Evolutionary conservation across 2,113 vertebrate genomes (phyloP).

Genomic region (Otolemur garnettii): DNA sequence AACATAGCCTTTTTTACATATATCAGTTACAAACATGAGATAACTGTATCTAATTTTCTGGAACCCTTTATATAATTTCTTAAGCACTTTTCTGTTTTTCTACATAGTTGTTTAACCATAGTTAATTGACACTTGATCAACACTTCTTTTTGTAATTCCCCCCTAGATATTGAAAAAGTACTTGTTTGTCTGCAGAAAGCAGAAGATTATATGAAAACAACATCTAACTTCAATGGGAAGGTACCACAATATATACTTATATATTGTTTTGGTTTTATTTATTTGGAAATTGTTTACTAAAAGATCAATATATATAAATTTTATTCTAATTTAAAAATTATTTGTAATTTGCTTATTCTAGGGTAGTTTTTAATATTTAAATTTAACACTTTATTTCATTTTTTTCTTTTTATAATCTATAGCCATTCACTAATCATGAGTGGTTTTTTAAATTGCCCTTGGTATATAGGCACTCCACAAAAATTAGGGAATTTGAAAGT

Average conservation of each 20-base stretch:
- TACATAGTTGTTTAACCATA: conserved; percentile 1
- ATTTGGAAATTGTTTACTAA: conserved; percentile 38
- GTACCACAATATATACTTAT: conserved; percentile 82
- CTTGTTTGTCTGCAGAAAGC: conserved; percentile 93
- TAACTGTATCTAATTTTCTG: conserved; percentile 3
- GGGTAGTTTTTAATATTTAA: neutral
- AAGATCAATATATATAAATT: neutral
- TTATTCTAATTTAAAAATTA: conserved; percentile 49
- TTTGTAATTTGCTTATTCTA: conserved; percentile 36
- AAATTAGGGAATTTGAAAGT: conserved; percentile 44
- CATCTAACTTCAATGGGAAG: conserved; percentile 92
- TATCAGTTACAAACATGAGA: neutral
- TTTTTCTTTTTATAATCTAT: too few species aligned
- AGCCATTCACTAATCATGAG: too few species aligned
- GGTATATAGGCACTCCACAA: neutral
- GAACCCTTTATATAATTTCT: conserved; percentile 36
- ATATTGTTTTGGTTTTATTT: conserved; percentile 34
- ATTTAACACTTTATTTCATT: too few species aligned
- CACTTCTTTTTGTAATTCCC: conserved; percentile 42
- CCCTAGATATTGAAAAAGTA: conserved; percentile 89
- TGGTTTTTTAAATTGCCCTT: neutral
- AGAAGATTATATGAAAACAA: conserved; percentile 93
- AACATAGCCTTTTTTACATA: neutral
- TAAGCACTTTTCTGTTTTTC: conserved; percentile 15
- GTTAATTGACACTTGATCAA: conserved; percentile 3